Evolutionary conservation across 2,797 vertebrate genomes (phyloP).

Genomic region (Pangasius krempfi): DNA sequence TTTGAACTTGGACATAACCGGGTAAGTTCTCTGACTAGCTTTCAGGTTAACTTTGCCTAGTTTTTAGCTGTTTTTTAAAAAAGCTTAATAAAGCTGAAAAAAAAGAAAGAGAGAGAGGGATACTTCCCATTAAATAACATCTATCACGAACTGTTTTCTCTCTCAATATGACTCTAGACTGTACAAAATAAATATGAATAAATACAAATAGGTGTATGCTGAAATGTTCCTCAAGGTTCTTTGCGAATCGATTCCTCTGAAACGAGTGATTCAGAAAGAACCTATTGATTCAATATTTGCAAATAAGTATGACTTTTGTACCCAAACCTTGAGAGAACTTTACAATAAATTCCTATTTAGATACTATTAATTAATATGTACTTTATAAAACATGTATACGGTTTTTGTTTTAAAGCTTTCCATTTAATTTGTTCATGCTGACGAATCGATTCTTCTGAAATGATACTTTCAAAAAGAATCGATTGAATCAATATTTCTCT

Average conservation of each 20-base stretch:
- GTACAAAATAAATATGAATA: not conserved
- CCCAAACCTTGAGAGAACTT: not conserved
- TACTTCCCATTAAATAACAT: not conserved
- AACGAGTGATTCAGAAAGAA: slow-evolving; percentile 4
- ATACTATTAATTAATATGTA: not conserved
- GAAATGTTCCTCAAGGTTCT: not conserved
- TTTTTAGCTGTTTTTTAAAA: not conserved
- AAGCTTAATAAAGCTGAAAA: not conserved
- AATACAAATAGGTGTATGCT: not conserved
- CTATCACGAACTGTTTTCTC: not conserved
- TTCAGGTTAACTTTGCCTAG: not conserved
- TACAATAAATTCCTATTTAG: not conserved
- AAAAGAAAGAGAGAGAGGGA: too few relatives aligned
- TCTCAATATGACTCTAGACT: too few relatives aligned
- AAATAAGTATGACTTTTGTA: too few relatives aligned
- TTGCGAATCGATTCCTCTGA: not conserved
- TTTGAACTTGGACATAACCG: not conserved
- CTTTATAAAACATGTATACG: too few relatives aligned
- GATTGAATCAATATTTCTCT: not conserved
- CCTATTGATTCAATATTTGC: not conserved
- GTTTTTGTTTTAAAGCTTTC: not conserved
- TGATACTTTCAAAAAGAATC: not conserved
- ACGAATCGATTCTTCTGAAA: not conserved
- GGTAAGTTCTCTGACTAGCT: not conserved
- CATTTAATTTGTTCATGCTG: not conserved